Percentiles rank a stretch among this genome's conserved stretches.
Conservation (phyloP, 2,113 vertebrate genomes). For the Rhagologus leucostigma region DNA sequence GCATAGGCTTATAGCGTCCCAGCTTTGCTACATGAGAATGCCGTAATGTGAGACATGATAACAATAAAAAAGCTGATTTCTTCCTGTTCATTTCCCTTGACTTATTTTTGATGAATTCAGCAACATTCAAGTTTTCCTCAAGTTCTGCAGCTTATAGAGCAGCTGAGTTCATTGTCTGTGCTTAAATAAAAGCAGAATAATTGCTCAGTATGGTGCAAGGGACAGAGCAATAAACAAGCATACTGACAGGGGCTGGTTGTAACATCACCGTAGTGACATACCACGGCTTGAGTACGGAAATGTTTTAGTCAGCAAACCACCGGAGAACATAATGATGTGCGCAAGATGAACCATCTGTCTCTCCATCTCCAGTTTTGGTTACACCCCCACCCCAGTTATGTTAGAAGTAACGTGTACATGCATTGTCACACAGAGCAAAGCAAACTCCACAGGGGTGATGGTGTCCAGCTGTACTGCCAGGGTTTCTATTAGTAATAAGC, state of each 20-base stretch:
- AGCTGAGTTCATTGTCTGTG: neutral
- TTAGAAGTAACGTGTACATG: neutral
- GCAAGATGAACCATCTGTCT: neutral
- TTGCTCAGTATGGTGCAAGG: neutral
- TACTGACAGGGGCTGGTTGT: neutral
- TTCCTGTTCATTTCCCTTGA: neutral
- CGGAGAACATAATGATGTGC: neutral
- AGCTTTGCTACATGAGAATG: neutral
- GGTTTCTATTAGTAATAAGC: neutral
- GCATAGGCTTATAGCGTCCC: neutral
- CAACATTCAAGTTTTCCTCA: neutral
- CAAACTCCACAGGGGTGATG: accelerated
- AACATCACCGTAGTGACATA: neutral
- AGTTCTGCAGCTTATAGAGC: neutral
- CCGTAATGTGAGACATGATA: neutral
- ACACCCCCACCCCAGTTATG: neutral
- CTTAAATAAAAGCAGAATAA: conserved; percentile 2
- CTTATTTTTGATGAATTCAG: neutral
- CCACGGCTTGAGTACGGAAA: neutral
- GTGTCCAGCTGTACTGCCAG: neutral
- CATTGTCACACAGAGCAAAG: neutral
- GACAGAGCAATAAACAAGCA: neutral
- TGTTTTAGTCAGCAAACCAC: neutral
- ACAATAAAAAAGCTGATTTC: neutral
- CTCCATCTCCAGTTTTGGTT: neutral